phyloP scores from a whole-genome alignment of 30 jellyfish, hydroid and myxozoan species.

The Hydractinia echinata region DNA sequence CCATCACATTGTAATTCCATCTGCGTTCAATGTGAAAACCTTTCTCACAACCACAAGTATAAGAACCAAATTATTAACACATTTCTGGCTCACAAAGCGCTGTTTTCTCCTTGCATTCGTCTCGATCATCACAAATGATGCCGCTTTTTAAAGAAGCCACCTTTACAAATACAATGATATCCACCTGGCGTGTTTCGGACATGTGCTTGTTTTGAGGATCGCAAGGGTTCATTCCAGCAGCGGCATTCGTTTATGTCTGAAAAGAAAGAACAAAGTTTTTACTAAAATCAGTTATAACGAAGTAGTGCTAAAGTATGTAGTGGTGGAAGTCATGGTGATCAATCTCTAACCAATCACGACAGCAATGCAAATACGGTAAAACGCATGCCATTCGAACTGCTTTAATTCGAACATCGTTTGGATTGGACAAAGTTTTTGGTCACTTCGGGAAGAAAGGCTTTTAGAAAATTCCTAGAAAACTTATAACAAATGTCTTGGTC shows the following conservation, averaged over 20 bases:
- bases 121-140: slow-evolving; percentile 37
- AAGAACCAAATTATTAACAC: slow-evolving; percentile 66
- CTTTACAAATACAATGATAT: slow-evolving; percentile 69
- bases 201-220: slow-evolving; percentile 56
- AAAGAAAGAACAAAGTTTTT: neutral
- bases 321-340: no score
- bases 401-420: no score
- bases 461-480: no score
- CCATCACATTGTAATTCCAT: slow-evolving; percentile 61
- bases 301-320: neutral
- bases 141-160: slow-evolving; percentile 33
- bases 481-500: no score
- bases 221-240: slow-evolving; percentile 51
- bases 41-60: slow-evolving; percentile 50
- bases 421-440: no score
- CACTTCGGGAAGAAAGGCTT: no score
- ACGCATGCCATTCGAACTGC: no score
- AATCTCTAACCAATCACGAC: no score
- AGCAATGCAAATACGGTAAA: no score
- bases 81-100: slow-evolving; percentile 63
- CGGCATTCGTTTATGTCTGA: slow-evolving; percentile 75
- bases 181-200: slow-evolving; percentile 74
- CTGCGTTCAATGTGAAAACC: slow-evolving; percentile 50
- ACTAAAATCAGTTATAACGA: neutral
- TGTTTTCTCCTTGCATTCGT: slow-evolving; percentile 62